phyloP scores from a whole-genome alignment of 2,888 invertebrate genomes.

The Sisyra nigra region DNA sequence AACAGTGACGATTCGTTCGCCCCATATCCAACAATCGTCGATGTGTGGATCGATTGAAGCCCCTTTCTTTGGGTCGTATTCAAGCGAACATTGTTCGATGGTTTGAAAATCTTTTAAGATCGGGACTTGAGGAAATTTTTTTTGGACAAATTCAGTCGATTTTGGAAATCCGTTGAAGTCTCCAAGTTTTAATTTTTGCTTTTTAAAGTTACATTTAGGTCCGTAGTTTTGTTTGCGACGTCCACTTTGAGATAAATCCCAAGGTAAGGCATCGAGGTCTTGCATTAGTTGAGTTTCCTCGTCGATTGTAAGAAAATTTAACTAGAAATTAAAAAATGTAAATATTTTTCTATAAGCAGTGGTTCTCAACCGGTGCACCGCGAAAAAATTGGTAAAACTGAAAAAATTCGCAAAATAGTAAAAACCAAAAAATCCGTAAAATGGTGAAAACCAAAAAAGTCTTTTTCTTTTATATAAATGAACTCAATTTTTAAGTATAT shows the following conservation, averaged over 20 bases:
- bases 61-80: slow-evolving; percentile 74
- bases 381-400: too few relatives aligned
- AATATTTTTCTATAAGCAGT: neutral
- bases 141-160: slow-evolving; percentile 62
- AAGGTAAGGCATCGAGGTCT: slow-evolving; percentile 62
- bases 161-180: slow-evolving; percentile 77
- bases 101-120: slow-evolving; percentile 57
- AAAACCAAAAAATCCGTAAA: too few relatives aligned
- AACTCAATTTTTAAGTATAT: too few relatives aligned
- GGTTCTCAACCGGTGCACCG: too few relatives aligned
- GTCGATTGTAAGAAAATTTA: slow-evolving; percentile 52
- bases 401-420: too few relatives aligned
- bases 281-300: slow-evolving; percentile 52
- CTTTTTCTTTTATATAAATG: too few relatives aligned
- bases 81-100: slow-evolving; percentile 91
- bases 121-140: slow-evolving; percentile 44
- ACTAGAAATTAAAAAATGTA: slow-evolving; percentile 23
- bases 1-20: slow-evolving; percentile 86
- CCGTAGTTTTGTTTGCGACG: slow-evolving; percentile 96
- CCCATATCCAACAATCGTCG: slow-evolving; percentile 99
- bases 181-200: slow-evolving; percentile 61
- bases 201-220: slow-evolving; percentile 97
- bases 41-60: slow-evolving; percentile 96
- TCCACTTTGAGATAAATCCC: slow-evolving; percentile 91
- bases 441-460: too few relatives aligned